These are phyloP conservation scores for Odontomachus brunneus DNA, from an alignment of 1,140 invertebrate species.

Conservation along the genomic window DNA sequence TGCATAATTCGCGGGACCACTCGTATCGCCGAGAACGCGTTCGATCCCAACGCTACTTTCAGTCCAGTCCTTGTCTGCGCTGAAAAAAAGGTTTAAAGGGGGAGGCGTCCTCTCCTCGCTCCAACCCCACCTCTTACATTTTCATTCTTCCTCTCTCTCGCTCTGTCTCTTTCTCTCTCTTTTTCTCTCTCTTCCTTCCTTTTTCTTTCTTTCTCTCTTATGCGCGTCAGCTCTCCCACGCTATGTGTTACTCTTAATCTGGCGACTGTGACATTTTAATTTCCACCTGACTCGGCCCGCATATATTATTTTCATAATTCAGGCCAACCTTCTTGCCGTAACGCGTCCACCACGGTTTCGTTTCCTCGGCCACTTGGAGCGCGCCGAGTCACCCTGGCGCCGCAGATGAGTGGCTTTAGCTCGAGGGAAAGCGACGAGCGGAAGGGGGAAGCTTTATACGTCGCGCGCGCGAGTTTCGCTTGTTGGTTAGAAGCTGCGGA, in stretches of 20 bases:
- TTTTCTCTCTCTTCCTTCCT: neutral
- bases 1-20: no score
- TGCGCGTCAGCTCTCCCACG: constrained; percentile 70
- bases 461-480: constrained; percentile 10
- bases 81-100: constrained; percentile 12
- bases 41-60: constrained; percentile 45
- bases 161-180: neutral
- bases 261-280: constrained; percentile 75
- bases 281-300: constrained; percentile 60
- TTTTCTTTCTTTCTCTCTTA: constrained; percentile 11
- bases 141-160: neutral
- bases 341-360: constrained; percentile 36
- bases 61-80: constrained; percentile 1
- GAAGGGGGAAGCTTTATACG: constrained; percentile 21
- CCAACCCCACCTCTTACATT: constrained; percentile 10
- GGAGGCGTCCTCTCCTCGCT: constrained; percentile 1
- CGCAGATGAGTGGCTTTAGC: constrained; percentile 42
- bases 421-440: no score
- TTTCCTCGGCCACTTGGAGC: constrained; percentile 24
- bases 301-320: constrained; percentile 76
- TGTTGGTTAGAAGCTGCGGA: constrained; percentile 4
- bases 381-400: constrained; percentile 51
- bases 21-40: neutral
- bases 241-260: constrained; percentile 73
- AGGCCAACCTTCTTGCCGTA: constrained; percentile 33